Base-by-base conservation (phyloP, 2,113 vertebrate species). In the Polypterus bichir region DNA sequence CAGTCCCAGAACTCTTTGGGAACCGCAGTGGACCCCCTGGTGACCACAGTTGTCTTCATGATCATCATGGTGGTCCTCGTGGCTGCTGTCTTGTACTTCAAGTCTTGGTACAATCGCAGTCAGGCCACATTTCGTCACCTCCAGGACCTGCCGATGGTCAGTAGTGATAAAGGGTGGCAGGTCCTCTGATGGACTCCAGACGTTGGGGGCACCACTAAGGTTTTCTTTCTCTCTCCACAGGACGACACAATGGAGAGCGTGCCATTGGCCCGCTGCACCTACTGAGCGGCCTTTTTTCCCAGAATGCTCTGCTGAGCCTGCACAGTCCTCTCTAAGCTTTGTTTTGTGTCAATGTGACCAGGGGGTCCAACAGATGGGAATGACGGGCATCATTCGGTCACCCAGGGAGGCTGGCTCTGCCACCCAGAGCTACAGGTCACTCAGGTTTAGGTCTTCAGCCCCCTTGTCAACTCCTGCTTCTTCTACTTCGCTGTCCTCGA, bases 161-260 rank as follows among this genome's bases (percentile, higher is more conserved):
- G 44, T 7, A 62, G 4, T 27, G 3, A 3, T 9, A 5, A 1
- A 45, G 7, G 52, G n/a, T 54, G n/a, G n/a, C 7, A n/a, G n/a
- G 52, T n/a, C 7, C 7, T n/a, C n/a, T n/a, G 52, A n/a, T 7
- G n/a, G 7, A 7, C 52, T 54, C 2, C 52, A 7, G 7, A n/a
- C 2, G 7, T n/a, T 54, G 7, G 52, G 52, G 7, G 52, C 52
- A 8, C 7, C 7, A 6, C 7, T 62, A 7, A 48, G 52, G 4
- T 6, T 44, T 47, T 59, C 47, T 44, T 5, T 64, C 64, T 4
- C 65, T 77, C 62, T 62, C 54, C 70, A 56, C 65, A 94, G 92
- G 92, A 93, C 63, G 92, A 94, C 59, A 94, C 92, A 89, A 90
- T 93, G 91, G 92, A 94, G 71, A 91, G 93, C 71, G 88, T 91